Percentiles rank a stretch among this genome's conserved stretches.
Evolutionary conservation across 2,113 vertebrate genomes (phyloP).

Genomic region (Daubentonia madagascariensis): DNA sequence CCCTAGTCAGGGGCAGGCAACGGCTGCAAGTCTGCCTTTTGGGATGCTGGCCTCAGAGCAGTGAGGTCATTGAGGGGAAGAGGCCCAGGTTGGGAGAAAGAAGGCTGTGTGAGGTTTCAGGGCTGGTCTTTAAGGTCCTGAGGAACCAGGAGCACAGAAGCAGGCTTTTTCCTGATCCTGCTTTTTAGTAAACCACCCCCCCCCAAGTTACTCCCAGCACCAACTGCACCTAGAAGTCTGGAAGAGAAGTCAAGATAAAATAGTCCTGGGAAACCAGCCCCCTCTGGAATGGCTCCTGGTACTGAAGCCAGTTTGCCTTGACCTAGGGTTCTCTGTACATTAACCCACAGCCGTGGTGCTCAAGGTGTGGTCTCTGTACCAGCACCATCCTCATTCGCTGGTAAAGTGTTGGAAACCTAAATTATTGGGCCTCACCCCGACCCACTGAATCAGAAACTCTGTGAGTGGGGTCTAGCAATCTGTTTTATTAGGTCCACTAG

Average conservation of each 20-base stretch:
- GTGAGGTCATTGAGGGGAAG: not conserved
- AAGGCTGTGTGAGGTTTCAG: no score
- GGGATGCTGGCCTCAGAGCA: not conserved
- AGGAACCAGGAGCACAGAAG: not conserved
- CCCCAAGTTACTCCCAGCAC: not conserved
- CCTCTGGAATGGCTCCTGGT: not conserved
- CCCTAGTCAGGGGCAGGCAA: not conserved
- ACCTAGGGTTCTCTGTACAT: not conserved
- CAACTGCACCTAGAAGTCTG: not conserved
- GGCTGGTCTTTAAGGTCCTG: not conserved
- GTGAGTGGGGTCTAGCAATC: not conserved
- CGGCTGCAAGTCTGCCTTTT: not conserved
- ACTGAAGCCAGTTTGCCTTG: not conserved
- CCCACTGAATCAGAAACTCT: not conserved
- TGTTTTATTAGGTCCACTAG: not conserved
- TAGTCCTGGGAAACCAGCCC: not conserved
- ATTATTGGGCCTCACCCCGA: not conserved
- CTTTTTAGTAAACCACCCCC: not conserved
- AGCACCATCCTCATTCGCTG: not conserved
- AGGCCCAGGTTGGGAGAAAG: not conserved
- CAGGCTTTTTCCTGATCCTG: not conserved
- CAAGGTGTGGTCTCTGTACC: not conserved
- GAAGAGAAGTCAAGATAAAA: not conserved
- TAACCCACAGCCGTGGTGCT: not conserved
- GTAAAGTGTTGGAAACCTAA: not conserved